These are phyloP conservation scores for Calyptomena viridis DNA, from an alignment of 2,113 vertebrate genomes.

Conservation along the genomic window DNA sequence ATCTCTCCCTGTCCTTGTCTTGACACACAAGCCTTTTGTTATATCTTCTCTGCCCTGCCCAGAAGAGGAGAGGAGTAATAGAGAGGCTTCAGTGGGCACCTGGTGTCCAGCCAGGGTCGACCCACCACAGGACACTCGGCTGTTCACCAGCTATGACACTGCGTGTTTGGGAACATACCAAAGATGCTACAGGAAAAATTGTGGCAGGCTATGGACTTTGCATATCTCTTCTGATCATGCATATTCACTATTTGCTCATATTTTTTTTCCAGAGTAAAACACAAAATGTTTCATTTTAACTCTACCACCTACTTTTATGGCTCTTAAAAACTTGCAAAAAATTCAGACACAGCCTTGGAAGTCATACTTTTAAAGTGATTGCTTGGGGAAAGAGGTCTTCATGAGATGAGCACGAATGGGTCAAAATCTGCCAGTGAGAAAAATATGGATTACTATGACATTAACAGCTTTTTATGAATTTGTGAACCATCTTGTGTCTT, in stretches of 20 bases:
- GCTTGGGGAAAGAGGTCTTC: background rate
- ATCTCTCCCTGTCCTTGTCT: background rate
- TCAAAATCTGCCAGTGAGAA: background rate
- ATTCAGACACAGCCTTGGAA: background rate
- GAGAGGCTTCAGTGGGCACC: background rate
- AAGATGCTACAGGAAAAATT: background rate
- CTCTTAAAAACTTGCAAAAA: background rate
- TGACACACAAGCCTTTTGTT: background rate
- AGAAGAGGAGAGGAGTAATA: background rate
- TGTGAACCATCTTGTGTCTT: background rate
- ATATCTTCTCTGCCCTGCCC: background rate
- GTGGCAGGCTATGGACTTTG: background rate
- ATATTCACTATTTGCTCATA: background rate
- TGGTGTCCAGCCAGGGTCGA: background rate
- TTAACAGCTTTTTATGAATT: background rate
- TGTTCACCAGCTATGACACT: background rate
- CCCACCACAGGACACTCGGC: background rate
- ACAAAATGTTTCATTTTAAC: background rate
- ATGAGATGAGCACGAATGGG: background rate
- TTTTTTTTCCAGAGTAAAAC: background rate
- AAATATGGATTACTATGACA: background rate
- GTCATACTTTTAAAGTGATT: background rate
- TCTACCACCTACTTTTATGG: background rate
- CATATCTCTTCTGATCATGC: background rate
- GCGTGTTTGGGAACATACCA: background rate